These are phyloP conservation scores for Astyanax mexicanus DNA, from an alignment of 2,797 vertebrate species.

Conservation along the genomic window DNA sequence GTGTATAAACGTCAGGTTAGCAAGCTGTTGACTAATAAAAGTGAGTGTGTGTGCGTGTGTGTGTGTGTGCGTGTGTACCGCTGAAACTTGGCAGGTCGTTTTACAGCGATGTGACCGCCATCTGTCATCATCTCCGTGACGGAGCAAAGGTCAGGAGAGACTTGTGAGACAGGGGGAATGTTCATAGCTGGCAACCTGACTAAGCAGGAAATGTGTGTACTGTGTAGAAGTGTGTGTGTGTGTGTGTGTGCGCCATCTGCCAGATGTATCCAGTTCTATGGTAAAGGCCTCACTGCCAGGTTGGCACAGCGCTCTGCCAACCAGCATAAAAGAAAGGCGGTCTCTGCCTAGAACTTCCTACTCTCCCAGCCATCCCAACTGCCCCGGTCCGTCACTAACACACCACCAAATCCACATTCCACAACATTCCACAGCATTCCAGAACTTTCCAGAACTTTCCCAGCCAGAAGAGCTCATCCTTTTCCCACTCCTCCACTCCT, in stretches of 20 bases:
- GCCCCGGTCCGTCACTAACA: constrained; percentile 10
- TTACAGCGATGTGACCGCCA: constrained; percentile 12
- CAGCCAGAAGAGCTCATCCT: constrained; percentile 33
- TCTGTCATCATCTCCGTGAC: constrained; percentile 6
- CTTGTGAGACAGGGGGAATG: constrained; percentile 9
- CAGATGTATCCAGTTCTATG: constrained; percentile 6
- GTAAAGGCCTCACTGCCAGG: not conserved
- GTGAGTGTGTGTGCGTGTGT: not conserved
- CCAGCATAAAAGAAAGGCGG: not conserved
- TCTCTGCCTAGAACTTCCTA: constrained; percentile 41
- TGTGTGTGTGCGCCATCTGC: not conserved
- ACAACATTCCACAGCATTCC: constrained; percentile 5
- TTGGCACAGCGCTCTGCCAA: constrained; percentile 1
- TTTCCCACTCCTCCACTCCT: constrained; percentile 26
- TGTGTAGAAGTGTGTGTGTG: not conserved
- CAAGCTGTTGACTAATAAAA: not conserved
- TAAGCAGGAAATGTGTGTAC: not conserved
- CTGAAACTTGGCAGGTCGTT: not conserved
- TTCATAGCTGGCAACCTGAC: constrained; percentile 26
- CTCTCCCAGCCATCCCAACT: not conserved
- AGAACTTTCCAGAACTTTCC: constrained; percentile 10
- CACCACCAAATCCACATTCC: constrained; percentile 35
- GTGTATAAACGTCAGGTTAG: not conserved
- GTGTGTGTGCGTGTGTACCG: not conserved
- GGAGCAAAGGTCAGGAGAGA: constrained; percentile 21